Percentiles rank a stretch among this genome's conserved stretches.
Conservation (phyloP, 2,888 invertebrate genomes). For the Entomobrya proxima region DNA sequence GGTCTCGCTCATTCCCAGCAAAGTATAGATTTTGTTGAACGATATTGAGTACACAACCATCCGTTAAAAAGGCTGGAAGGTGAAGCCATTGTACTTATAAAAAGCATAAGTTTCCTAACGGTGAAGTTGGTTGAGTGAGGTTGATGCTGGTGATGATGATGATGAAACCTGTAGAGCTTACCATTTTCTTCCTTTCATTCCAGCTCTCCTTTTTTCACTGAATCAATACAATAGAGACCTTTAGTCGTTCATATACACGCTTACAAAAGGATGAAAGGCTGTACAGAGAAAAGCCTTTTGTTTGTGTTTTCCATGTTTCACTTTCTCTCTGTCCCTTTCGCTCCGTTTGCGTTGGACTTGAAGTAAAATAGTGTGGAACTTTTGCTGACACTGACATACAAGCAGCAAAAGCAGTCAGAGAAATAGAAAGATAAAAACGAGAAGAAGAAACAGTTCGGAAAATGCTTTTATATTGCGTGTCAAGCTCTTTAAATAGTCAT, state of each 20-base stretch:
- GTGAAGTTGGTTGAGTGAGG: neutral
- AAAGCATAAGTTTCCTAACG: no score
- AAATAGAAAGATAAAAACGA: neutral
- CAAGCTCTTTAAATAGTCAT: conserved; percentile 31
- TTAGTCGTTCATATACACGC: neutral
- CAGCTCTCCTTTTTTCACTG: neutral
- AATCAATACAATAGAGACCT: conserved; percentile 1
- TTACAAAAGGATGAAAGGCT: neutral
- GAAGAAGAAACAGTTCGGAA: neutral
- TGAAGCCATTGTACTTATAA: no score
- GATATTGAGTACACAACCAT: no score
- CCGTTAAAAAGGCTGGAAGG: no score
- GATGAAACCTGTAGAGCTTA: conserved; percentile 25
- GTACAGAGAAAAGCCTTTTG: conserved; percentile 3
- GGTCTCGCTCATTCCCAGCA: neutral
- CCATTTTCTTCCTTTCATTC: neutral
- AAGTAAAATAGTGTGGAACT: neutral
- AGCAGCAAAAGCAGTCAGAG: neutral
- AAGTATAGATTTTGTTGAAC: no score
- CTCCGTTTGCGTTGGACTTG: neutral
- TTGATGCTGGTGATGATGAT: neutral
- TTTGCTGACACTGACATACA: conserved; percentile 8
- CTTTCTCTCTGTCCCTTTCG: neutral
- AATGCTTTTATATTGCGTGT: conserved; percentile 4
- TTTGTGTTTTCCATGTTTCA: neutral